Evolutionary conservation across 2,888 invertebrate genomes (phyloP).

Genomic region (Gryllus longicercus): DNA sequence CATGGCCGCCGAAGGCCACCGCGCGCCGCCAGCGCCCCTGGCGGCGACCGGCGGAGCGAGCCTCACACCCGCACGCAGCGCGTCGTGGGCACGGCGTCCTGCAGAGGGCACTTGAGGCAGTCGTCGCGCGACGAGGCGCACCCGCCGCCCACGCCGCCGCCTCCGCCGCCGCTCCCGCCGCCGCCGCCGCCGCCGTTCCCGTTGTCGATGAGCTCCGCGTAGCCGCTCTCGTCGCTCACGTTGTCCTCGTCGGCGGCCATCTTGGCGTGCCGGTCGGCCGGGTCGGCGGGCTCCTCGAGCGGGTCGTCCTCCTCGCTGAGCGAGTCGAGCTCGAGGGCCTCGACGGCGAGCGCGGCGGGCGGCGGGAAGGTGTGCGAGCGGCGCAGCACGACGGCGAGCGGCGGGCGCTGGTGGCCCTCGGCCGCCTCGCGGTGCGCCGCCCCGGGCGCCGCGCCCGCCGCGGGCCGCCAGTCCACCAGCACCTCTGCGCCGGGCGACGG

Average conservation of each 20-base stretch:
- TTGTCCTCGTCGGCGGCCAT: conserved; percentile 56
- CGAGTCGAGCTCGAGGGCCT: conserved; percentile 41
- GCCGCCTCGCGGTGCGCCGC: conserved; percentile 23
- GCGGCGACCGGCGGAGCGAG: neutral
- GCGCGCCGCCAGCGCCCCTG: neutral
- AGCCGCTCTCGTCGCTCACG: conserved; percentile 86
- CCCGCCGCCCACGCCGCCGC: conserved; percentile 12
- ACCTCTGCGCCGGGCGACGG: neutral
- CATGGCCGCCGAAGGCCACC: neutral
- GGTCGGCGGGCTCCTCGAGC: conserved; percentile 42
- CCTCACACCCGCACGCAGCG: neutral
- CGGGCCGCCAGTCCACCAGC: conserved; percentile 27
- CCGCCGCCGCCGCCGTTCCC: conserved; percentile 7
- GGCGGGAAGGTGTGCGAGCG: conserved; percentile 50
- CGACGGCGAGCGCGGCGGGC: conserved; percentile 45
- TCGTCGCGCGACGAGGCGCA: neutral
- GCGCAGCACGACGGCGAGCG: conserved; percentile 37
- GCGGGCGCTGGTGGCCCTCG: conserved; percentile 25
- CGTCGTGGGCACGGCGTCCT: conserved; percentile 6
- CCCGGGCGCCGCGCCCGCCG: conserved; percentile 18
- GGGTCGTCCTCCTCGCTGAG: conserved; percentile 43
- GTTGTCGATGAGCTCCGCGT: conserved; percentile 62
- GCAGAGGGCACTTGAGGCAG: neutral
- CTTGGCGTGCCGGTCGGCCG: neutral
- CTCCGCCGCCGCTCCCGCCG: conserved; percentile 28